Percentiles rank a stretch among this genome's conserved stretches.
Evolutionary conservation across 2,797 vertebrate genomes (phyloP).

Genomic region (Onychomys arenicola): DNA sequence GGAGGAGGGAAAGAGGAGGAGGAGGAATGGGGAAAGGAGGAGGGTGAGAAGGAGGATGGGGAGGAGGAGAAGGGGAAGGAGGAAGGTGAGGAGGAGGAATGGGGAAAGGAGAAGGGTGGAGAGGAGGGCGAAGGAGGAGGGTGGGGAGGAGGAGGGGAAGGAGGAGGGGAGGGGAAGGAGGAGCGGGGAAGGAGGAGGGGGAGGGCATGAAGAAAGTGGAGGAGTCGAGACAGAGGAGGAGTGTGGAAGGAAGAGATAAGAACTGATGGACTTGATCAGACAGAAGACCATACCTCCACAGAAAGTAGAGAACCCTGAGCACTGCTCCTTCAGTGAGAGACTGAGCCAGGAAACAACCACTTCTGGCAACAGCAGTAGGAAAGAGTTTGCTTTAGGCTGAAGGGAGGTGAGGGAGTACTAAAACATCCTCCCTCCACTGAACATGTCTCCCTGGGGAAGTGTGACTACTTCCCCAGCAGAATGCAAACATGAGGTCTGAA

Average conservation of each 20-base stretch:
- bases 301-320: not conserved
- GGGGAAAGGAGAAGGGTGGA: not conserved
- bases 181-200: accelerated
- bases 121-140: not conserved
- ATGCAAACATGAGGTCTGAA: not conserved
- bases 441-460: not conserved
- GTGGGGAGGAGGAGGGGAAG: too few relatives aligned
- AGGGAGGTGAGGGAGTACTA: not conserved
- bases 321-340: not conserved
- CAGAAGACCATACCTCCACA: not conserved
- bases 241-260: not conserved
- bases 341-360: not conserved
- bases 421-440: not conserved
- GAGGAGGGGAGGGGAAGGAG: too few relatives aligned
- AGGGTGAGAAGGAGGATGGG: not conserved
- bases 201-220: too few relatives aligned
- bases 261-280: not conserved
- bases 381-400: not conserved
- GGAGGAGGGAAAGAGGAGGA: too few relatives aligned
- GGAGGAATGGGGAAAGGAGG: not conserved
- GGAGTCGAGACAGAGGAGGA: too few relatives aligned
- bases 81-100: accelerated
- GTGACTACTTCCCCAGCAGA: too few relatives aligned
- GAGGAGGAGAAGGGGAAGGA: not conserved
- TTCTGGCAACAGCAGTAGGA: not conserved